These are phyloP conservation scores for Bombus superbus DNA, from an alignment of 1,140 invertebrate genomes.

Conservation along the genomic window DNA sequence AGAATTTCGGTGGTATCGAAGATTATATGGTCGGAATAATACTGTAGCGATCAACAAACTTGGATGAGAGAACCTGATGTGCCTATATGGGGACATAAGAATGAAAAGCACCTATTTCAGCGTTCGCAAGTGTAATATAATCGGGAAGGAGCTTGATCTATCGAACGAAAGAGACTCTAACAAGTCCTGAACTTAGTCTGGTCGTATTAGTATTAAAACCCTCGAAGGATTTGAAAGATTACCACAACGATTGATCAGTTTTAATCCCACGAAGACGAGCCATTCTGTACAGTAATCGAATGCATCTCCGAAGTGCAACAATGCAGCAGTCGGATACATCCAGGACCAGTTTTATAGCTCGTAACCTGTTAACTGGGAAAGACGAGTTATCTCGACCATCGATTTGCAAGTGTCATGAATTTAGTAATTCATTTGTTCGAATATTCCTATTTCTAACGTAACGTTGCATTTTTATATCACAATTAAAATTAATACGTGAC, in stretches of 20 bases:
- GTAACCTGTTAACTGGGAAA: not conserved
- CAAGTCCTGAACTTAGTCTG: not conserved
- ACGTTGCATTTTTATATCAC: too few species aligned
- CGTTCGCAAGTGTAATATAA: not conserved
- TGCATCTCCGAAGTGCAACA: not conserved
- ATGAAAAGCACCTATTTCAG: not conserved
- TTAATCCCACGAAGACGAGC: not conserved
- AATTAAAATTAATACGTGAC: too few species aligned
- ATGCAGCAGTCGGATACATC: not conserved
- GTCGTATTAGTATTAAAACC: not conserved
- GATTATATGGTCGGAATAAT: not conserved
- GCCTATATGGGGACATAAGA: not conserved
- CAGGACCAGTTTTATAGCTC: slow-evolving; percentile 13
- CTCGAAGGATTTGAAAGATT: not conserved
- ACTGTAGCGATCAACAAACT: not conserved
- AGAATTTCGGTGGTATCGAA: not conserved
- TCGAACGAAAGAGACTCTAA: not conserved
- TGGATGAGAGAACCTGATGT: not conserved
- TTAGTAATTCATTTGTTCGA: not conserved
- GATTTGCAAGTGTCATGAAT: not conserved
- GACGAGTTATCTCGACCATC: not conserved
- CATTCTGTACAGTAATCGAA: not conserved
- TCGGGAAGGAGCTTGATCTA: not conserved
- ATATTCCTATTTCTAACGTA: too few species aligned
- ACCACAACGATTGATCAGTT: not conserved